These are phyloP conservation scores for Phrynocephalus forsythii DNA, from an alignment of 2,797 vertebrate genomes.

Conservation along the genomic window DNA sequence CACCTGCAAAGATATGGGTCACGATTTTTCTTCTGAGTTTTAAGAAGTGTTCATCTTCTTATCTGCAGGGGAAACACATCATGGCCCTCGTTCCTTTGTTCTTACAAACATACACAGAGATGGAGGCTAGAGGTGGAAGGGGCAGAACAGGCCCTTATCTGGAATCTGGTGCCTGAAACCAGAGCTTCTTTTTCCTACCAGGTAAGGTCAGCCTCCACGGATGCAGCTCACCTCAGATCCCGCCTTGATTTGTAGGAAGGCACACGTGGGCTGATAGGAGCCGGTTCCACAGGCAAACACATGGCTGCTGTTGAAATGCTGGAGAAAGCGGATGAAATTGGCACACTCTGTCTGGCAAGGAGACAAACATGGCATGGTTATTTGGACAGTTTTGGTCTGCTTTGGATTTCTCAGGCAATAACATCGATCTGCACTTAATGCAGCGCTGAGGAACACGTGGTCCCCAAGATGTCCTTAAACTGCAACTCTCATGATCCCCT, in stretches of 20 bases:
- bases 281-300: slow-evolving; percentile 86
- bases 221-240: slow-evolving; percentile 55
- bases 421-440: not conserved
- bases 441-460: not conserved
- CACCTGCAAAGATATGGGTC: not conserved
- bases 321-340: slow-evolving; percentile 88
- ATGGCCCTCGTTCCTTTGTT: not conserved
- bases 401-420: not conserved
- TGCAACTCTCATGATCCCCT: not conserved
- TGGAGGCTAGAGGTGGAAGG: not conserved
- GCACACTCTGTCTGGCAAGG: slow-evolving; percentile 84
- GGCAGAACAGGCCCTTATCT: not conserved
- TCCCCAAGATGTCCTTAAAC: not conserved
- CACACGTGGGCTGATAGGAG: slow-evolving; percentile 86
- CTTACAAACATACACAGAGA: not conserved
- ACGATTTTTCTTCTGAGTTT: not conserved
- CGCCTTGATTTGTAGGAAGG: slow-evolving; percentile 70
- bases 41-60: not conserved
- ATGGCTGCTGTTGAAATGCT: slow-evolving; percentile 86
- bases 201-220: not conserved
- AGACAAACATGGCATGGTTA: not conserved
- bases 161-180: not conserved
- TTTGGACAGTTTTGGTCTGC: not conserved
- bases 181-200: not conserved
- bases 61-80: not conserved